Conservation (phyloP, 2,888 invertebrate species). For the Syritta pipiens region DNA sequence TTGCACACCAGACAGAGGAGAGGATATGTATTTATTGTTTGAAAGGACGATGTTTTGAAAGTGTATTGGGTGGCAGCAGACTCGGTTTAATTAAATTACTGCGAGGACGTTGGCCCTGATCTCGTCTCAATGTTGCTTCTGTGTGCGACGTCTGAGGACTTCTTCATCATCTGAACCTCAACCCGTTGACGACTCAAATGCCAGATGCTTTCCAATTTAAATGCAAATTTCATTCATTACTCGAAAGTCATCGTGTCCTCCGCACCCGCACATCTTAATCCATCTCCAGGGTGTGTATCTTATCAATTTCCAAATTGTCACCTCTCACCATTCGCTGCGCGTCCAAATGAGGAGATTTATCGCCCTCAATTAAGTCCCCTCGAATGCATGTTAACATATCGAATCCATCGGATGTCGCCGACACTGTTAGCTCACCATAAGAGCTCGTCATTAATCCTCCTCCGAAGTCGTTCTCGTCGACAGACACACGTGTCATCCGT, state of each 20-base stretch:
- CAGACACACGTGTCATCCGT: slow-evolving; percentile 22
- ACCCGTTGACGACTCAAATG: neutral
- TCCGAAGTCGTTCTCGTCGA: slow-evolving; percentile 34
- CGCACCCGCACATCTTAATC: neutral
- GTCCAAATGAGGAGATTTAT: slow-evolving; percentile 28
- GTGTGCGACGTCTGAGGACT: too few relatives aligned
- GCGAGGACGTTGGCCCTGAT: neutral
- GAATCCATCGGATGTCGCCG: slow-evolving; percentile 33
- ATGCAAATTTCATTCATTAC: slow-evolving; percentile 47
- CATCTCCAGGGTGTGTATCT: neutral
- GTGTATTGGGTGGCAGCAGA: neutral
- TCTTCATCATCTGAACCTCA: too few relatives aligned
- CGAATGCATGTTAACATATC: slow-evolving; percentile 38
- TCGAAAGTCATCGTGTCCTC: too few relatives aligned
- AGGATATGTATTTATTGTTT: slow-evolving; percentile 50
- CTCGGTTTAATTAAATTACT: neutral
- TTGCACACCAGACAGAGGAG: slow-evolving; percentile 31
- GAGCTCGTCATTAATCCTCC: slow-evolving; percentile 57
- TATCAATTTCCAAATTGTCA: slow-evolving; percentile 29
- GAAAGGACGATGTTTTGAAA: neutral
- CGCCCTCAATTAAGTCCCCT: slow-evolving; percentile 44
- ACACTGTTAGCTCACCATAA: slow-evolving; percentile 41
- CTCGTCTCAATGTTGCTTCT: too few relatives aligned
- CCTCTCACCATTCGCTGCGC: slow-evolving; percentile 7
- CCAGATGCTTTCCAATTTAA: slow-evolving; percentile 17